Evolutionary conservation across 2,113 vertebrate species (phyloP).

Genomic region (Arizona elegans): DNA sequence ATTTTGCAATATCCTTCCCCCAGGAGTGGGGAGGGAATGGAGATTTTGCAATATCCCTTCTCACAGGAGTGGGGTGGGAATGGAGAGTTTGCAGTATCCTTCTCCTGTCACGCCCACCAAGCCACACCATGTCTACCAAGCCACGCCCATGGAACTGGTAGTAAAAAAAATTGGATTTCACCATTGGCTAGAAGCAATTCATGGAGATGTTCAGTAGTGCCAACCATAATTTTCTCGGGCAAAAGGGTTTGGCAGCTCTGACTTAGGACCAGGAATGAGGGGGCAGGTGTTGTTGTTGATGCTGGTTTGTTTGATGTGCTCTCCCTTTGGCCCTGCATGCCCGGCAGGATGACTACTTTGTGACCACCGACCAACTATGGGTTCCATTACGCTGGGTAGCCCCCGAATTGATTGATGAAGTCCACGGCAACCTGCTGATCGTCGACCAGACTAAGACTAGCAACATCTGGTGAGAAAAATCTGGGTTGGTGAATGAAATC

Average conservation of each 20-base stretch:
- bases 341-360: slow-evolving; percentile 90
- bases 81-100: too few relatives aligned
- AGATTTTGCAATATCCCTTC: too few relatives aligned
- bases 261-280: background rate
- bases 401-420: slow-evolving; percentile 91
- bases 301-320: slow-evolving; percentile 63
- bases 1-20: too few relatives aligned
- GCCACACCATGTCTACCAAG: too few relatives aligned
- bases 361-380: slow-evolving; percentile 89
- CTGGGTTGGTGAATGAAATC: background rate
- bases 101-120: too few relatives aligned
- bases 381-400: slow-evolving; percentile 96
- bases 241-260: background rate
- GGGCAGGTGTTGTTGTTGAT: background rate
- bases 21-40: too few relatives aligned
- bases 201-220: background rate
- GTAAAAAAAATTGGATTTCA: too few relatives aligned
- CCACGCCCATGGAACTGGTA: too few relatives aligned
- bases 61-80: too few relatives aligned
- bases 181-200: background rate
- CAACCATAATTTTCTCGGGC: background rate
- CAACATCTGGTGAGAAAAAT: slow-evolving; percentile 86
- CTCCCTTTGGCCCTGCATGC: slow-evolving; percentile 61
- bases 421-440: slow-evolving; percentile 90
- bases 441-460: slow-evolving; percentile 89